A percentile compares a stretch with the other conserved stretches of the same genome.
phyloP scores from a whole-genome alignment of 2,888 invertebrate genomes.

The Drosophila peninsularis region DNA sequence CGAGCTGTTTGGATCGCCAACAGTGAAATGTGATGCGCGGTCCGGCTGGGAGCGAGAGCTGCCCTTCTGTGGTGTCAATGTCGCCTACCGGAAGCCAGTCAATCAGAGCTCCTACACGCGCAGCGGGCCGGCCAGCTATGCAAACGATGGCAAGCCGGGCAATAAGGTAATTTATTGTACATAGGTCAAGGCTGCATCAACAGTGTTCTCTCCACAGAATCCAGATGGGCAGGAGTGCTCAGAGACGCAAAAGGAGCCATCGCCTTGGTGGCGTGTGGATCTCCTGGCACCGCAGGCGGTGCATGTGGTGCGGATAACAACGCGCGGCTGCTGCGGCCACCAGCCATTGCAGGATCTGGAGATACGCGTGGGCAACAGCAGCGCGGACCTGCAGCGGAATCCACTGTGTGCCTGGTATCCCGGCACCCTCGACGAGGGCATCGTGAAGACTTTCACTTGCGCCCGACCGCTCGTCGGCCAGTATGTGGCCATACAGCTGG shows the following conservation, averaged over 20 bases:
- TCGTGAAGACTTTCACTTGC: conserved; percentile 95
- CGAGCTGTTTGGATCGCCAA: conserved; percentile 92
- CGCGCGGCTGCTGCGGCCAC: conserved; percentile 89
- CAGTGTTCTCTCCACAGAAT: conserved; percentile 86
- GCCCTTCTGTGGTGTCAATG: conserved; percentile 95
- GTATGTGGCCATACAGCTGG: conserved; percentile 94
- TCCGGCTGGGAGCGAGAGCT: conserved; percentile 92
- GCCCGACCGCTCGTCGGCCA: conserved; percentile 94
- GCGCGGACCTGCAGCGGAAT: conserved; percentile 93
- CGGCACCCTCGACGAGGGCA: conserved; percentile 96
- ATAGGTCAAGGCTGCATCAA: not conserved
- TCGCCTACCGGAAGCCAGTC: conserved; percentile 93
- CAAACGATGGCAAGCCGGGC: conserved; percentile 93
- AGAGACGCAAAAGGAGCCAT: conserved; percentile 94
- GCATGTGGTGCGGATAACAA: conserved; percentile 93
- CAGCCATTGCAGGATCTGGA: conserved; percentile 95
- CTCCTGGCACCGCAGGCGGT: conserved; percentile 93
- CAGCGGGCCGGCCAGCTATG: conserved; percentile 92
- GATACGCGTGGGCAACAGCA: conserved; percentile 96
- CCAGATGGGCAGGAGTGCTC: conserved; percentile 95
- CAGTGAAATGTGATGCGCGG: conserved; percentile 89
- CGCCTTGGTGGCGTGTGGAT: conserved; percentile 97
- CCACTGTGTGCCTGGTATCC: conserved; percentile 97
- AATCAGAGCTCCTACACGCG: conserved; percentile 96
- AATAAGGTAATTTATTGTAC: conserved; percentile 85